Conservation (phyloP, 1,140 invertebrate genomes). For the Pseudomyrmex concolor region DNA sequence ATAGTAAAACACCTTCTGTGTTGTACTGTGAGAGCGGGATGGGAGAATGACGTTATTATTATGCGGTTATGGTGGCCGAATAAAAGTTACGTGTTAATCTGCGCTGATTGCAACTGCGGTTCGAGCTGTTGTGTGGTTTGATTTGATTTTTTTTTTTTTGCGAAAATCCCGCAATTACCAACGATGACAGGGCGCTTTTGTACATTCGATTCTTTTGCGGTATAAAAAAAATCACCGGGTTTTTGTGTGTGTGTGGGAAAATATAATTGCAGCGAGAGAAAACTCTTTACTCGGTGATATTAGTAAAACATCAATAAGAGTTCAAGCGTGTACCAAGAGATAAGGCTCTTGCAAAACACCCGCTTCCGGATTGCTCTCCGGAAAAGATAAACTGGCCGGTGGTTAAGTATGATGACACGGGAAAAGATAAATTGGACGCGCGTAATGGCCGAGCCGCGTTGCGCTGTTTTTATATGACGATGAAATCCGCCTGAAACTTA, state of each 20-base stretch:
- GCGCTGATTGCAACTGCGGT: constrained; percentile 12
- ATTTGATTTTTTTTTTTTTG: neutral
- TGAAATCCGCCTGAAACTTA: constrained; percentile 39
- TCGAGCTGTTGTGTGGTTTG: neutral
- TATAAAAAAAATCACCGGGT: neutral
- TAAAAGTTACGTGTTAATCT: constrained; percentile 50
- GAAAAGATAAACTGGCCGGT: constrained; percentile 28
- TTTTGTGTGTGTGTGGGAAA: neutral
- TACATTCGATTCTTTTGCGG: neutral
- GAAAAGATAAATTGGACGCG: constrained; percentile 51
- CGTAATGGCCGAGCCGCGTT: constrained; percentile 22
- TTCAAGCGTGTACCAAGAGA: constrained; percentile 7
- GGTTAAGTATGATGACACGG: constrained; percentile 58
- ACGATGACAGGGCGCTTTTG: constrained; percentile 16
- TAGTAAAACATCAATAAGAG: too few species aligned
- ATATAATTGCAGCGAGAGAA: too few species aligned
- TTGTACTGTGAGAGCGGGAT: neutral
- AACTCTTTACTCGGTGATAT: too few species aligned
- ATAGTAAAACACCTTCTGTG: constrained; percentile 1
- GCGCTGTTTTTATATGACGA: constrained; percentile 30
- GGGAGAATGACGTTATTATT: neutral
- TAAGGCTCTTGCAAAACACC: constrained; percentile 44
- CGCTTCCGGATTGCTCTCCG: constrained; percentile 39
- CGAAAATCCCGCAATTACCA: constrained; percentile 12
- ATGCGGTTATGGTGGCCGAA: constrained; percentile 4